Base-by-base conservation (phyloP, 1,140 invertebrate species). In the Hypothenemus hampei region DNA sequence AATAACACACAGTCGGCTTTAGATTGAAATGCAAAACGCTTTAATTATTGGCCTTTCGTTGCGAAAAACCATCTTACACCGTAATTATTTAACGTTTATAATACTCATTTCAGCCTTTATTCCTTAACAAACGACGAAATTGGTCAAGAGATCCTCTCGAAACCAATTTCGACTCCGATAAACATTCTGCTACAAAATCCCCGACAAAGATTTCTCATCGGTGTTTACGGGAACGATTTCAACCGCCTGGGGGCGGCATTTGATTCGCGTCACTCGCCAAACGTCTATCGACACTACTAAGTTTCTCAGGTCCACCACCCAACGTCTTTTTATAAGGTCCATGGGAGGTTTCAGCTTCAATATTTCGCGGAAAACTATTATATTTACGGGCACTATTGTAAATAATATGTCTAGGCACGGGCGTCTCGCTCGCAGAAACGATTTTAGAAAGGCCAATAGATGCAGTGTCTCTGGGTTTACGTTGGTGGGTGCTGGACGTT, bases 151-250 rank as follows among this genome's bases (percentile, higher is more conserved):
- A n/a, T 23, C 29, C 45, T 57, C 58, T 57, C 61, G n/a, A n/a
- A n/a, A n/a, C n/a, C n/a, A n/a, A 62, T 58, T 61, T 57, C 62
- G 59, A 52, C n/a, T n/a, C n/a, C n/a, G n/a, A n/a, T 61, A 49
- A 26, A 40, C 36, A 21, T 46, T 50, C 62, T 58, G 61, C 62
- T 65, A 61, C 56, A 55, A 60, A 64, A 62, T 59, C 48, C 59
- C 60, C 48, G 65, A 62, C 63, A 66, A 64, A 61, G 61, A 62
- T 58, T 60, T 58, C 57, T 49, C 57, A 40, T 48, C 60, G 41
- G 39, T 35, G 10, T 21, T n/a, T 41, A n/a, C 22, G 19, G 20
- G 43, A 24, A 29, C 16, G 13, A 11, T 13, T 56, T 66, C 64
- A 63, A 37, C 62, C 62, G n/a, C 58, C 59, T 36, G 60, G 59